phyloP scores from a whole-genome alignment of 2,113 vertebrate species.

The Tenrec ecaudatus region DNA sequence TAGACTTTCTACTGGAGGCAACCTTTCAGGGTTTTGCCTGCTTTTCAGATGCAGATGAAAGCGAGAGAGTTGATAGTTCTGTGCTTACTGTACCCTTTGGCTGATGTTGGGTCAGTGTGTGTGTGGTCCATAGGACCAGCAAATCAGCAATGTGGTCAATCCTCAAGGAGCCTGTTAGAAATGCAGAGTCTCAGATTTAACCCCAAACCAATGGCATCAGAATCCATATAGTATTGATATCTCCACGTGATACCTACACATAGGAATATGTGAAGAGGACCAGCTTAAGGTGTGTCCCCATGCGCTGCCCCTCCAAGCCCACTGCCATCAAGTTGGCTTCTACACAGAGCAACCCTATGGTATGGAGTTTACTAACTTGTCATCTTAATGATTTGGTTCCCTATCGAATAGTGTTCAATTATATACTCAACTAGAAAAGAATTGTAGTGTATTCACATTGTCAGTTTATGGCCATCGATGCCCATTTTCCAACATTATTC shows the following conservation, averaged over 20 bases:
- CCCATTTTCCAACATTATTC: neutral
- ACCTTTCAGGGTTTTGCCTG: neutral
- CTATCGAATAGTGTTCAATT: neutral
- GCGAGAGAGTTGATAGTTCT: neutral
- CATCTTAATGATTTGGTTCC: conserved; percentile 14
- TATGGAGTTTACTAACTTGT: neutral
- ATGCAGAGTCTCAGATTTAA: neutral
- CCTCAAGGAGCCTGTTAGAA: neutral
- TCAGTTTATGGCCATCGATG: neutral
- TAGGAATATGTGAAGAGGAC: neutral
- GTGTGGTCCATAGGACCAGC: neutral
- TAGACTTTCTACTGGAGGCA: neutral
- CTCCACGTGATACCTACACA: neutral
- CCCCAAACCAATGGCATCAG: neutral
- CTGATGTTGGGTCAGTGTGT: neutral
- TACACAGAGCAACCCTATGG: neutral
- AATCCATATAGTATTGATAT: neutral
- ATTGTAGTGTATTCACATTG: neutral
- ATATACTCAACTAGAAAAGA: conserved; percentile 8
- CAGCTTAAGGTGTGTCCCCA: neutral
- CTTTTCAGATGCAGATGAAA: neutral
- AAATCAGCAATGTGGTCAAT: neutral
- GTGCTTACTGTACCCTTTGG: neutral
- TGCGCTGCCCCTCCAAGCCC: too few relatives aligned
- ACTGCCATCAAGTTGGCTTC: too few relatives aligned